Evolutionary conservation across 2,797 vertebrate species (phyloP).

Genomic region (Phrynocephalus guinanensis): DNA sequence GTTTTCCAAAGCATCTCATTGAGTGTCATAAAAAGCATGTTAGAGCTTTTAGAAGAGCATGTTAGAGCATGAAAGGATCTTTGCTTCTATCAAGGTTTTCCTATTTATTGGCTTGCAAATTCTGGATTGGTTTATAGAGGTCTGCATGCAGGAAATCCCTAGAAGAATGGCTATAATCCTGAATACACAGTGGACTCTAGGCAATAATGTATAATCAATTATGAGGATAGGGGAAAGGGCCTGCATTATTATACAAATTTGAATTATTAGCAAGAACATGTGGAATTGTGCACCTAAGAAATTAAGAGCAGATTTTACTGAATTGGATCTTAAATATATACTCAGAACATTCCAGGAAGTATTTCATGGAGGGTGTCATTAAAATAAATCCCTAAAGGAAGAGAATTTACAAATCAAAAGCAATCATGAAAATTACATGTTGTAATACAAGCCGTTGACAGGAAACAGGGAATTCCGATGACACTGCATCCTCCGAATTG

Average conservation of each 20-base stretch:
- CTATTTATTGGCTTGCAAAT: not conserved
- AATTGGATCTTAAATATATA: slow-evolving; percentile 46
- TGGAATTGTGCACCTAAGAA: slow-evolving; percentile 46
- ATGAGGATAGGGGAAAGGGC: not conserved
- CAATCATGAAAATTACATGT: slow-evolving; percentile 66
- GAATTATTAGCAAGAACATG: slow-evolving; percentile 48
- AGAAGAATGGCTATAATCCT: not conserved
- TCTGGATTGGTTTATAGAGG: not conserved
- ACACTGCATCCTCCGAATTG: slow-evolving; percentile 53
- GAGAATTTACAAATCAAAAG: slow-evolving; percentile 55
- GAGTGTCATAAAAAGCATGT: not conserved
- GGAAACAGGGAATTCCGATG: slow-evolving; percentile 51
- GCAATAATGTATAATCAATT: not conserved
- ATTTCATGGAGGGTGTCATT: slow-evolving; percentile 54
- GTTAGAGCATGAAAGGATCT: not conserved
- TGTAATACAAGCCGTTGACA: slow-evolving; percentile 59
- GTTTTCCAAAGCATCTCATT: not conserved
- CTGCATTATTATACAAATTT: slow-evolving; percentile 35
- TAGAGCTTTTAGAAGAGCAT: not conserved
- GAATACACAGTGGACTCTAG: not conserved
- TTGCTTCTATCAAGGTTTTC: not conserved
- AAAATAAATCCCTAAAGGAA: slow-evolving; percentile 53
- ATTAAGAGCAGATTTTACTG: slow-evolving; percentile 52
- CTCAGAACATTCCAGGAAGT: slow-evolving; percentile 61
- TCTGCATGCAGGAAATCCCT: not conserved